Conservation (phyloP, 2,113 vertebrate genomes). For the Toxotes chatareus region DNA sequence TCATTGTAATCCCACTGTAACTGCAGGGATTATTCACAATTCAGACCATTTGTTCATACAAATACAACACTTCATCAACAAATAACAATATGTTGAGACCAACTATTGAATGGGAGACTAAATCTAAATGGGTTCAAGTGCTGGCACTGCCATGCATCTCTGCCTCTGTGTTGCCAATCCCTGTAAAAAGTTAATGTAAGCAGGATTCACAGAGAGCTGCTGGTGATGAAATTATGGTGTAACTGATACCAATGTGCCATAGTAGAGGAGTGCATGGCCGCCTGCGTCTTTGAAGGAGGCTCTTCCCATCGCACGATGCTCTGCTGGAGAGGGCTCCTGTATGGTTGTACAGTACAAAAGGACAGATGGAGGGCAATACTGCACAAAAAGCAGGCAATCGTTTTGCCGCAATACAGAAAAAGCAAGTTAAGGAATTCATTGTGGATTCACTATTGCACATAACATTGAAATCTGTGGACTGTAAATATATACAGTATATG, state of each 20-base stretch:
- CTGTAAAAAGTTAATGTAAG: conserved; percentile 88
- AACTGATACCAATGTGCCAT: conserved; percentile 86
- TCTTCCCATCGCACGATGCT: conserved; percentile 73
- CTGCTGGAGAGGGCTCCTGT: conserved; percentile 72
- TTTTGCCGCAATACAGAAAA: conserved; percentile 60
- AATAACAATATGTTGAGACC: conserved; percentile 64
- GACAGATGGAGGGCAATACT: conserved; percentile 77
- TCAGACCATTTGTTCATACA: conserved; percentile 60
- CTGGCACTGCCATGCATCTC: conserved; percentile 73
- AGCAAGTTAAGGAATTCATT: conserved; percentile 44
- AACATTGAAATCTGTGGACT: conserved; percentile 52
- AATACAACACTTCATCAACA: conserved; percentile 71
- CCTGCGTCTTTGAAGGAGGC: conserved; percentile 78
- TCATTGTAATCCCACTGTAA: conserved; percentile 67
- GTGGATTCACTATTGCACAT: conserved; percentile 58
- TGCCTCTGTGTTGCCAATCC: conserved; percentile 83
- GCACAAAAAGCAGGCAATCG: conserved; percentile 72
- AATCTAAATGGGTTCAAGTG: conserved; percentile 64
- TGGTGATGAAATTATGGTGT: conserved; percentile 89
- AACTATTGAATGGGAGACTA: conserved; percentile 55
- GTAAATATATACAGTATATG: conserved; percentile 22
- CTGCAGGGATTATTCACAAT: conserved; percentile 60
- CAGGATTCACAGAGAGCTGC: conserved; percentile 84
- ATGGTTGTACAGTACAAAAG: conserved; percentile 70
- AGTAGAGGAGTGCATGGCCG: conserved; percentile 73